phyloP scores from a whole-genome alignment of 2,797 vertebrate species.

The Moxostoma hubbsi region DNA sequence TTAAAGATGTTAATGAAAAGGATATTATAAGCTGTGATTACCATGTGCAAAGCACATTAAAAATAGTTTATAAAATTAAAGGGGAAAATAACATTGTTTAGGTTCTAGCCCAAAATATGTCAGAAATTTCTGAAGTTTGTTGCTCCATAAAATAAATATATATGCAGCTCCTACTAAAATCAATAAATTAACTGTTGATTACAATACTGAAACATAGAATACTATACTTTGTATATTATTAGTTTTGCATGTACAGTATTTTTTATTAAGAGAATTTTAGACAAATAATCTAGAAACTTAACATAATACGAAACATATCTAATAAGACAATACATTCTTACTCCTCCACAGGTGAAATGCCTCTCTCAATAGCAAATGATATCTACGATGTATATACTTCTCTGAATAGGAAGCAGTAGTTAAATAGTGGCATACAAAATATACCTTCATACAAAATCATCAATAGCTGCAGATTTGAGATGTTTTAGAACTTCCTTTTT shows the following conservation, averaged over 20 bases:
- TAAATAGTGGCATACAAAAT: background rate
- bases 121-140: background rate
- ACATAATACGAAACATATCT: background rate
- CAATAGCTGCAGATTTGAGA: background rate
- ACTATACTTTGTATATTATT: background rate
- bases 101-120: background rate
- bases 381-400: background rate
- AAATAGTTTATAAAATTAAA: background rate
- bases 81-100: background rate
- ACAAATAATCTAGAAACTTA: background rate
- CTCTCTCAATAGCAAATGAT: background rate
- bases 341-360: background rate
- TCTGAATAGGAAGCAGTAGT: background rate
- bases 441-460: background rate
- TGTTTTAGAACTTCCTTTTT: too few relatives aligned
- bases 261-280: background rate
- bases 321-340: background rate
- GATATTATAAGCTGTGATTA: conserved; percentile 2
- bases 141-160: conserved; percentile 1
- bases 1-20: conserved; percentile 9
- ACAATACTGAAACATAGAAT: background rate
- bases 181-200: conserved; percentile 1
- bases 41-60: background rate
- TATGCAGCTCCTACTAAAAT: conserved; percentile 11
- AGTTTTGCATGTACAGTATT: background rate